Evolutionary conservation across 2,113 vertebrate species (phyloP).

Genomic region (Xiphorhynchus elegans): DNA sequence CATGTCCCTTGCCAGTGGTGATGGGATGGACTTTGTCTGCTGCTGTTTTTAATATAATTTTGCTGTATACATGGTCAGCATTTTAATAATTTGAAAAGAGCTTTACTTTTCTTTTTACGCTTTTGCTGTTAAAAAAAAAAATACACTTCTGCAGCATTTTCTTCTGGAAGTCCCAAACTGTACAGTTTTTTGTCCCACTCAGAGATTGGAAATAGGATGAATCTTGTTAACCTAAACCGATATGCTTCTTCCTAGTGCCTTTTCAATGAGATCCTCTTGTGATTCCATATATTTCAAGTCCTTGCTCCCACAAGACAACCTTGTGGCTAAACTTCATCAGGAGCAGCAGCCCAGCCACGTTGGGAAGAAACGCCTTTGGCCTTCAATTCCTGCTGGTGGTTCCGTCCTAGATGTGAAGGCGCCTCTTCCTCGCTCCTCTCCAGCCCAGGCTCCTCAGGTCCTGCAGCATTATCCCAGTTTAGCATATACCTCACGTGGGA

Average conservation of each 20-base stretch:
- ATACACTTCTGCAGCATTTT: background rate
- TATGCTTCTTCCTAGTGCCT: slow-evolving; percentile 55
- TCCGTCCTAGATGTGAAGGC: background rate
- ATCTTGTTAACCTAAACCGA: background rate
- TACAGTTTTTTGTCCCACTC: background rate
- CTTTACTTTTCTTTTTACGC: slow-evolving; percentile 60
- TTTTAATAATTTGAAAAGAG: slow-evolving; percentile 59
- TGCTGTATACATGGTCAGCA: slow-evolving; percentile 43
- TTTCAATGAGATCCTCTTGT: slow-evolving; percentile 42
- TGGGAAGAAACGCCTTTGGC: background rate
- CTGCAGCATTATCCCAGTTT: background rate
- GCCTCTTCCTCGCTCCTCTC: background rate
- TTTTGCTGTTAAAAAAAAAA: background rate
- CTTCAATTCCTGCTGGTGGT: background rate
- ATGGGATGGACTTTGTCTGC: slow-evolving; percentile 56
- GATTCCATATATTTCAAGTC: background rate
- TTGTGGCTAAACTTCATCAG: background rate
- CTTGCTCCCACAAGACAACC: background rate
- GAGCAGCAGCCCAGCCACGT: background rate
- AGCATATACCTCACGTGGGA: slow-evolving; percentile 46
- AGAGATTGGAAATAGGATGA: background rate
- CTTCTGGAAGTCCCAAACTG: background rate
- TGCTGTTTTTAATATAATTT: slow-evolving; percentile 70
- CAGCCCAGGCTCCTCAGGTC: slow-evolving; percentile 7
- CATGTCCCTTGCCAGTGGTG: slow-evolving; percentile 50